Evolutionary conservation across 2,888 invertebrate genomes (phyloP), one percentile per base, ranked within the genome.

Genomic region (Melieria omissa): DNA sequence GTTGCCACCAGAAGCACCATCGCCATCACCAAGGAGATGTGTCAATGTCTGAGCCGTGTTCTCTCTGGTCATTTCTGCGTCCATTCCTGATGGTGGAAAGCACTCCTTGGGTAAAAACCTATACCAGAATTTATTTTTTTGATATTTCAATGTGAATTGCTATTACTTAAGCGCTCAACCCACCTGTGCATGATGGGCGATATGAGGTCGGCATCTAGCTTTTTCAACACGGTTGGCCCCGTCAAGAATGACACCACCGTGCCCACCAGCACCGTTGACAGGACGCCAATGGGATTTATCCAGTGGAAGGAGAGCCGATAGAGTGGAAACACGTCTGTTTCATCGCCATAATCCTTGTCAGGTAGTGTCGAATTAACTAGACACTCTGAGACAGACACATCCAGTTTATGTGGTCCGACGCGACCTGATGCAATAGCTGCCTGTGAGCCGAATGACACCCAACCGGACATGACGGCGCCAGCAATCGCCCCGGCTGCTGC

Each of bases 251-350:
- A 91, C 46, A 92, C 91, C 14, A 92, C 78, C 3, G 90, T 88
- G 0, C 95, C 95, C 0, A 94, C 91, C 0, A 90, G 70, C 29
- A 95, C 81, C 0, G 93, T 93, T 0, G 91, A 89, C 0, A 89
- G 65, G 0, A 93, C 89, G 0, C 94, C 95, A 65, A 93, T 88
- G 0, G 93, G 92, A 54, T 93, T 92, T 72, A 94, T 92, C 94
- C 94, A 95, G 83, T 94, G 91, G 85, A 93, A 95, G 0, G 94
- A 94, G 60, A 95, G 81, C 9, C 93, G 91, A 86, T 94, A 95
- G 12, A 94, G 83, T 0, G 93, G 92, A 84, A 93, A 94, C 62
- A 92, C 88, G 65, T 87, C 83, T 4, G 89, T 88, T 81, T 89
- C 88, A 75, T 89, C 88, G 3, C 78, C 78, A 76, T 80, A 80